Evolutionary conservation across 2,888 invertebrate species (phyloP).

Genomic region (Philereme vetulata): DNA sequence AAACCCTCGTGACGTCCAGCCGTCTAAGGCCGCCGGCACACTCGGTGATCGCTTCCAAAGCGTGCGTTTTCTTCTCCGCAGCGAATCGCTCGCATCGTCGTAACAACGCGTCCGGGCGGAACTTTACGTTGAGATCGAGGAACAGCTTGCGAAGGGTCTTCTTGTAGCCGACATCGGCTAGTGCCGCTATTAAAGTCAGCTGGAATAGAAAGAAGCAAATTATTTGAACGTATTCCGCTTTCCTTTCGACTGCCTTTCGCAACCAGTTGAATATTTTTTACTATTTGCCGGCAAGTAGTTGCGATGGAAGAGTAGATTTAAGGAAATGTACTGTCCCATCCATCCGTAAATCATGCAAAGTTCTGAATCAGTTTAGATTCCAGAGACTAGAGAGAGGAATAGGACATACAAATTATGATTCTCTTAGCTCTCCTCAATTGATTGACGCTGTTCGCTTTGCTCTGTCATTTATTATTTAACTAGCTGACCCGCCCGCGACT

Average conservation of each 20-base stretch:
- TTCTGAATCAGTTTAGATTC: no score
- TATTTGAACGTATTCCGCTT: background rate
- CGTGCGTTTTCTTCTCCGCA: slow-evolving; percentile 62
- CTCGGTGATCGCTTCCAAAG: slow-evolving; percentile 63
- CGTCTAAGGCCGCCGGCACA: slow-evolving; percentile 60
- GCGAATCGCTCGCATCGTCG: slow-evolving; percentile 80
- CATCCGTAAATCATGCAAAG: no score
- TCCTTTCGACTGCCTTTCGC: background rate
- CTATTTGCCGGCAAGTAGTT: no score
- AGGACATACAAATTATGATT: no score
- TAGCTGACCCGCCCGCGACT: no score
- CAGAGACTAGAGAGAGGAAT: no score
- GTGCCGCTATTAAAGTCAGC: slow-evolving; percentile 75
- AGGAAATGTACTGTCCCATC: no score
- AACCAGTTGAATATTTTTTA: no score
- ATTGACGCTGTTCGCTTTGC: no score
- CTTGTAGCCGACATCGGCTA: slow-evolving; percentile 81
- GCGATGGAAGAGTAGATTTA: no score
- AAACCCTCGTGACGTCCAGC: slow-evolving; percentile 66
- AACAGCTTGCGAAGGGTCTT: slow-evolving; percentile 77
- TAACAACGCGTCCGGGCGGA: slow-evolving; percentile 78
- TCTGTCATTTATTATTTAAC: no score
- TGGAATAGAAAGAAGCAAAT: slow-evolving; percentile 43
- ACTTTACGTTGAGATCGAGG: slow-evolving; percentile 78
- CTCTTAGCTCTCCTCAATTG: no score